Base-by-base conservation (phyloP, 2,888 invertebrate species). In the Nomada fabriciana region DNA sequence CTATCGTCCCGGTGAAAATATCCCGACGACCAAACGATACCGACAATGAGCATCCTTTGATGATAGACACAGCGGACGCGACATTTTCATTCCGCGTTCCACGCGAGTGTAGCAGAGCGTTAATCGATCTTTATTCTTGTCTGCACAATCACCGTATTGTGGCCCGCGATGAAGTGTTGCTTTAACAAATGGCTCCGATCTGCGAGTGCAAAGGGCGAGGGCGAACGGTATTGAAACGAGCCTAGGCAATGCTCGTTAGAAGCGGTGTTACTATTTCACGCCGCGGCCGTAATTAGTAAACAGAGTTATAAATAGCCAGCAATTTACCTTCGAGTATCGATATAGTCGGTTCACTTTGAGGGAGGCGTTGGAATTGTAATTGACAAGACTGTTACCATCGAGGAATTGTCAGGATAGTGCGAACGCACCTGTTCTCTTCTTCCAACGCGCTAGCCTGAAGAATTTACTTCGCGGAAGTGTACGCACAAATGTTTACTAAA, bases 61-160 rank as follows among this genome's bases (percentile, higher is more conserved):
- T 2, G 2, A 5, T 5, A 64, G 47, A 64, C 10, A 23, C 18
- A 1, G 0, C 42, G 2, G 53, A 67, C 18, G 18, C 68, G 23
- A 68, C n/a, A 60, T 25, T 47, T 70, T 70, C 70, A 50, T 60
- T 70, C 59, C 29, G 47, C n/a, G 25, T 47, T 50, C 15, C 4
- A 15, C 59, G 20, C 59, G 70, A 60, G 50, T 70, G 70, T 3
- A 29, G 3, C n/a, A 1, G 36, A 1, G 10, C 29, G 29, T 70
- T 60, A n/a, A 70, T 50, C 60, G 70, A 60, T 60, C 70, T 70
- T 50, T 50, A 50, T 60, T 60, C 29, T 15, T n/a, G 60, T 10
- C n/a, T 25, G 47, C 4, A 60, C 29, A 15, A 60, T 60, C 47
- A 15, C 47, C 15, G 9, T 18, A 20, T 36, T 11, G 2, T 18